A percentile compares a stretch with the other conserved stretches of the same genome.
Conservation (phyloP, 1,140 invertebrate genomes). For the Atta cephalotes region DNA sequence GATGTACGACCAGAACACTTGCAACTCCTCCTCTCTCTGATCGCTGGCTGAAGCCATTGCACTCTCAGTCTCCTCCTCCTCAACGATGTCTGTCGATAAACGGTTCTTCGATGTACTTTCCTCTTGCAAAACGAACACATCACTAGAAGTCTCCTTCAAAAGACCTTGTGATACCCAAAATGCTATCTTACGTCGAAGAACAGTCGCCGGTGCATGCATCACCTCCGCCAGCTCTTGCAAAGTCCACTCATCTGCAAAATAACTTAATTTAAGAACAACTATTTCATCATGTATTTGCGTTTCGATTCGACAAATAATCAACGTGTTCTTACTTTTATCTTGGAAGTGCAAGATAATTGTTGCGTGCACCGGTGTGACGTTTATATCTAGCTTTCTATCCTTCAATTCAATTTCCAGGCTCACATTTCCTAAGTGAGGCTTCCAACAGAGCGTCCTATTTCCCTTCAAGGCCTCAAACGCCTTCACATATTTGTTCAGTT, state of each 20-base stretch:
- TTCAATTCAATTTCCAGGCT: conserved; percentile 97
- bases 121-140: conserved; percentile 93
- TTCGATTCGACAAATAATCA: neutral
- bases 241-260: conserved; percentile 90
- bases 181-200: conserved; percentile 93
- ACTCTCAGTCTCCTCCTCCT: conserved; percentile 97
- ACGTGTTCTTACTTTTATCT: conserved; percentile 89
- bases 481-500: conserved; percentile 95
- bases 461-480: conserved; percentile 97
- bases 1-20: conserved; percentile 98
- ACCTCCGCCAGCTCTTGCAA: conserved; percentile 93
- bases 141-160: conserved; percentile 91
- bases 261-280: neutral
- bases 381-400: conserved; percentile 92
- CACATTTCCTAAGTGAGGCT: conserved; percentile 96
- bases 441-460: conserved; percentile 97
- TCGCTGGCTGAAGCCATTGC: conserved; percentile 97
- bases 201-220: conserved; percentile 94
- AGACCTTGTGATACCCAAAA: conserved; percentile 97
- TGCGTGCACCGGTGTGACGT: conserved; percentile 96
- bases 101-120: conserved; percentile 87
- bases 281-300: neutral
- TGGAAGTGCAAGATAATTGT: conserved; percentile 98
- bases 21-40: conserved; percentile 96
- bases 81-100: conserved; percentile 89